Evolutionary conservation across 2,888 invertebrate genomes (phyloP).

Genomic region (Melipona bicolor): DNA sequence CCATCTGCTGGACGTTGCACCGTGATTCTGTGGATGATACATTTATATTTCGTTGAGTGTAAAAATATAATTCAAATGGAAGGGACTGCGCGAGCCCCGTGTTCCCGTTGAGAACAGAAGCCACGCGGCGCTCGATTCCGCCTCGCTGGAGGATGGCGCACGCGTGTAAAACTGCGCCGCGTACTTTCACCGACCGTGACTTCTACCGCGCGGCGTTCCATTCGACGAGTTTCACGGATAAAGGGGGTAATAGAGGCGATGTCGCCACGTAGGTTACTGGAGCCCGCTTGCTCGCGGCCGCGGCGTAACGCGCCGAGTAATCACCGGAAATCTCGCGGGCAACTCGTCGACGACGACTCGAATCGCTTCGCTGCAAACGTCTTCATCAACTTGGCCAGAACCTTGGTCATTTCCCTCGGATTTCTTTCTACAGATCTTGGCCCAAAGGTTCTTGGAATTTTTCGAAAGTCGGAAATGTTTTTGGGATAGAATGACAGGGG

Average conservation of each 20-base stretch:
- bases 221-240: slow-evolving; percentile 76
- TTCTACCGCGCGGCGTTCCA: slow-evolving; percentile 77
- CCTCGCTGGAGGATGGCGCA: slow-evolving; percentile 35
- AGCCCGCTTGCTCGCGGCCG: slow-evolving; percentile 56
- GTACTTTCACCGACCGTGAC: slow-evolving; percentile 82
- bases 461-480: background rate
- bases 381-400: too few species aligned
- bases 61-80: too few species aligned
- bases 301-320: slow-evolving; percentile 51
- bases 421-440: background rate
- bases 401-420: background rate
- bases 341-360: slow-evolving; percentile 34
- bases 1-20: too few species aligned
- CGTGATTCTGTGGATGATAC: too few species aligned
- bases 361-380: background rate
- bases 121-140: slow-evolving; percentile 41
- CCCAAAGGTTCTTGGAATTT: background rate
- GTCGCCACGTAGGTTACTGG: slow-evolving; percentile 79
- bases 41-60: too few species aligned
- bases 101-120: slow-evolving; percentile 11
- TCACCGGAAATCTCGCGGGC: slow-evolving; percentile 60
- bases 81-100: too few species aligned
- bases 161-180: slow-evolving; percentile 55
- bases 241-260: slow-evolving; percentile 77
- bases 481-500: background rate